These are phyloP conservation scores for Myopa testacea DNA, from an alignment of 2,888 invertebrate species.

Conservation along the genomic window DNA sequence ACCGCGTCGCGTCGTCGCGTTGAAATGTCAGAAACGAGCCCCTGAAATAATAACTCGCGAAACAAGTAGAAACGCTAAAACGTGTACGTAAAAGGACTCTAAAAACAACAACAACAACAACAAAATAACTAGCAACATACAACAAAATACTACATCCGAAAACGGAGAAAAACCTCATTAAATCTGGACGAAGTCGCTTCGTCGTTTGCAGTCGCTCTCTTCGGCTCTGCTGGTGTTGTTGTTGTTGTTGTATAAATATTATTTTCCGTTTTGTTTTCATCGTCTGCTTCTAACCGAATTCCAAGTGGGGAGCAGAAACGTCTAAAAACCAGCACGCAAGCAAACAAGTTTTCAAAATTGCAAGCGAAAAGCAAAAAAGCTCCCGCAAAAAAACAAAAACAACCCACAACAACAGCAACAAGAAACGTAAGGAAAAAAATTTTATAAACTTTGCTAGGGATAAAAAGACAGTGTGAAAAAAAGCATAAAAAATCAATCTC, in stretches of 20 bases:
- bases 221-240: background rate
- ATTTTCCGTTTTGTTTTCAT: slow-evolving; percentile 42
- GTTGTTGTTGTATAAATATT: background rate
- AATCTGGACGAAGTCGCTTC: background rate
- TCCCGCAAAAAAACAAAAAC: background rate
- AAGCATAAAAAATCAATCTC: background rate
- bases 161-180: background rate
- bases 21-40: too few species aligned
- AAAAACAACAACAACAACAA: background rate
- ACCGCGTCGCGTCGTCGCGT: too few species aligned
- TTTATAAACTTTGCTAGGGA: background rate
- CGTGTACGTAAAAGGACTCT: background rate
- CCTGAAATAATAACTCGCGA: too few species aligned
- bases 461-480: background rate
- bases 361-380: slow-evolving; percentile 5
- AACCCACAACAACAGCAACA: background rate
- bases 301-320: slow-evolving; percentile 5
- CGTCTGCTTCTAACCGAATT: slow-evolving; percentile 38
- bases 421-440: slow-evolving; percentile 21
- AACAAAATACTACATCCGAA: background rate
- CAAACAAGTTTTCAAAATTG: background rate
- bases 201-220: background rate
- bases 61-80: too few species aligned
- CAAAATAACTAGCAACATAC: background rate
- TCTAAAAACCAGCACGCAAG: background rate